Percentiles rank a stretch among this genome's conserved stretches.
These are phyloP conservation scores for Condylura cristata DNA, from an alignment of 2,113 vertebrate genomes.

Conservation along the genomic window DNA sequence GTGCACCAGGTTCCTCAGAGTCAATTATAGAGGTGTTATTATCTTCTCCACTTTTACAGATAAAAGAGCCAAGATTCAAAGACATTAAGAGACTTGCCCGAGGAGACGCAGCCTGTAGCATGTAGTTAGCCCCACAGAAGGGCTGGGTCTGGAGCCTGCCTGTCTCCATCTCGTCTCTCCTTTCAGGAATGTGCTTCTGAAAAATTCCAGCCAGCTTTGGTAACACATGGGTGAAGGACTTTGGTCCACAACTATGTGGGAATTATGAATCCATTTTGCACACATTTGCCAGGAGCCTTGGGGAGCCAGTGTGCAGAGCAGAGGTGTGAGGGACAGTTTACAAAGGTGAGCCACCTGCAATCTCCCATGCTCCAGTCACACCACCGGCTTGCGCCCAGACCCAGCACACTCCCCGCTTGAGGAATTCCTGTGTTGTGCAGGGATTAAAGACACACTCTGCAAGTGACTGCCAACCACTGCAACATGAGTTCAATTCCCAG, in stretches of 20 bases:
- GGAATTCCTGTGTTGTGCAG: neutral
- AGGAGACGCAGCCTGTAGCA: neutral
- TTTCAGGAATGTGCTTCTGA: neutral
- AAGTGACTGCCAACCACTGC: no score
- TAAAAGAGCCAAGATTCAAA: neutral
- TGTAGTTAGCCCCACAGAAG: neutral
- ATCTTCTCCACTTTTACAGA: neutral
- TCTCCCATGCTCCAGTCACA: neutral
- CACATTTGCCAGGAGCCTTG: neutral
- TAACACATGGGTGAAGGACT: slow-evolving; percentile 40
- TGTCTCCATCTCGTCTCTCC: neutral
- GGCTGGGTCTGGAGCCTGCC: neutral
- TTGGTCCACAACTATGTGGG: neutral
- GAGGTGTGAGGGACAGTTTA: neutral
- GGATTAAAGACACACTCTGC: no score
- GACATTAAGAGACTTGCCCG: neutral
- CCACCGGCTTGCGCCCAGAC: neutral
- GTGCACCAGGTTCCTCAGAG: neutral
- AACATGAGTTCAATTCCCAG: no score
- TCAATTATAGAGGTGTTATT: neutral
- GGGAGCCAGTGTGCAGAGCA: neutral
- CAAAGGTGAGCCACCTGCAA: neutral
- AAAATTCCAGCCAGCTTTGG: slow-evolving; percentile 11
- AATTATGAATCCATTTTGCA: neutral
- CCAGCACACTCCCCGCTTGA: neutral